Evolutionary conservation across 1,140 invertebrate species (phyloP), one percentile per base, ranked within the genome.

Genomic region (Tetramorium simillimum): DNA sequence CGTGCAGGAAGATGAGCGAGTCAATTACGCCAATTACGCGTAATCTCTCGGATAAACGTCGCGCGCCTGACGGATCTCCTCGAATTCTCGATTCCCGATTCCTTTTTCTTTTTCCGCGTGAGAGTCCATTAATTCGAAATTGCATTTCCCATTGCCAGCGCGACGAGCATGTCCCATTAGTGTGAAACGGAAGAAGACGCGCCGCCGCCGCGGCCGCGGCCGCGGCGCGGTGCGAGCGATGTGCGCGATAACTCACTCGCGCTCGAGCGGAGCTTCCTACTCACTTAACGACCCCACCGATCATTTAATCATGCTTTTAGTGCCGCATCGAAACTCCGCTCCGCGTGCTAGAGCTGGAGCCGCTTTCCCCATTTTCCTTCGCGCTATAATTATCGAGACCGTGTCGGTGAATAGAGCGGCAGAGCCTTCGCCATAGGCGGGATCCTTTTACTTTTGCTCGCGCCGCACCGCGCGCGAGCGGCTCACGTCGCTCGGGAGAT

Each of bases 351-450:
- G 4, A 24, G 40, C 75, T 60, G 37, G 21, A 56, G 78, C 53
- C 43, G 80, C 80, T 84, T 84, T 84, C 80, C 69, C 80, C 56
- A 75, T 84, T 84, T 84, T 84, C 69, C 69, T 49, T 37, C 53
- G 28, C 67, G 51, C 24, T 46, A 18, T 84, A 84, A 84, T 84
- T 84, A 84, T 84, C 80, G 43, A 75, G 69, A 60, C 67, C 80
- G 67, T 46, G 69, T 84, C 69, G 69, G 80, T 18, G 67, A 82
- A 46, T 33, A 58, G 80, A 40, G 51, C 53, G 53, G 53, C 53
- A 62, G 24, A 62, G 24, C 33, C 33, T 33, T 33, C 33, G 33
- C 33, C 40, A 51, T 18, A 40, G 21, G 46, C 63, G 46, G 62
- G 40, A 62, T 60, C 76, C 80, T 84, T 84, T 84, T 84, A 84